These are phyloP conservation scores for Eptesicus fuscus DNA, from an alignment of 2,113 vertebrate species.

Conservation along the genomic window DNA sequence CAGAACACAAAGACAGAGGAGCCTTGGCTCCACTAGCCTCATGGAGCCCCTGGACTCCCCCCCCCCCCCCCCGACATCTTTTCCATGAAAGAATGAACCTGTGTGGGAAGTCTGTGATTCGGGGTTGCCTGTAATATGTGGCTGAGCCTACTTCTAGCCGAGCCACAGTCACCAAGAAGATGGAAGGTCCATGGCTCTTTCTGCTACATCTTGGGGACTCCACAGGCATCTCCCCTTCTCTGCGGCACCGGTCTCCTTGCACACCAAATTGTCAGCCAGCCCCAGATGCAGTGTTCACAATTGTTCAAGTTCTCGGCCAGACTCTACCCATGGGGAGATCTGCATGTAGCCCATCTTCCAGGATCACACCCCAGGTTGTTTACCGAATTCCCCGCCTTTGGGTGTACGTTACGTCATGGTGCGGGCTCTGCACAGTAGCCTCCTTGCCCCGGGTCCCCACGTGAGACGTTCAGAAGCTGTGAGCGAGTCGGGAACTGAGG, in stretches of 20 bases:
- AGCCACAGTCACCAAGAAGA: neutral
- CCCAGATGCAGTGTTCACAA: neutral
- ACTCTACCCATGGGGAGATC: neutral
- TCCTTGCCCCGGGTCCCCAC: neutral
- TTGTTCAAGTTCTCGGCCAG: neutral
- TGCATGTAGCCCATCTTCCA: neutral
- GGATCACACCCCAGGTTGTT: neutral
- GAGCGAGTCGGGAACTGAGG: neutral
- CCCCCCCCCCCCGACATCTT: neutral
- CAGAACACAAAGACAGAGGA: neutral
- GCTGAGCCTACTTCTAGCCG: neutral
- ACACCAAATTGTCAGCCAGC: neutral
- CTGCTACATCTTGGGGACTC: rapidly evolving
- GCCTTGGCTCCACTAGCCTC: neutral
- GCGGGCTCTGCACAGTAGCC: neutral
- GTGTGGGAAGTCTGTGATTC: neutral
- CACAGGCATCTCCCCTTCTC: neutral
- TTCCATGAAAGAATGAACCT: neutral
- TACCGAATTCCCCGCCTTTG: neutral
- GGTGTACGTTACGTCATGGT: rapidly evolving
- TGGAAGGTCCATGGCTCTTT: neutral
- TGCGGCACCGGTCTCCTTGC: neutral
- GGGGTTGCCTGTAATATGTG: neutral
- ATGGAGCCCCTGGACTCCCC: neutral
- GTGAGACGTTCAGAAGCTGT: neutral